These are phyloP conservation scores for Gymnoscelis rufifasciata DNA, from an alignment of 2,888 invertebrate species.

Conservation along the genomic window DNA sequence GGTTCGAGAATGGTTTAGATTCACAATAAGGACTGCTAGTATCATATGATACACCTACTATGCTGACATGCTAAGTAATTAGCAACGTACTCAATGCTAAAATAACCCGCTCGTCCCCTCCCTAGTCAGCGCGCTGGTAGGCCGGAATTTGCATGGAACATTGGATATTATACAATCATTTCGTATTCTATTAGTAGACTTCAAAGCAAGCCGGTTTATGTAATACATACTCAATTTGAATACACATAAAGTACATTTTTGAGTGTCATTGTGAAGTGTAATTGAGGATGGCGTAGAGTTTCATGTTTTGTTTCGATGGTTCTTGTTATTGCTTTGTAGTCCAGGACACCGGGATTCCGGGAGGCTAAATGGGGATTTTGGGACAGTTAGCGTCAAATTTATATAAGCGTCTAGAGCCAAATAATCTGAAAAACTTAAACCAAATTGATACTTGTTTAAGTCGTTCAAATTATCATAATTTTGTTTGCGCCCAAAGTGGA, in stretches of 20 bases:
- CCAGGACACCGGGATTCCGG: no score
- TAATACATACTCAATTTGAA: conserved; percentile 27
- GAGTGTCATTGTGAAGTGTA: conserved; percentile 13
- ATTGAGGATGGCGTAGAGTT: conserved; percentile 7
- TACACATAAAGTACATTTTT: conserved; percentile 17
- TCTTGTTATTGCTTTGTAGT: not conserved
- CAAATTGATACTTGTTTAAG: no score
- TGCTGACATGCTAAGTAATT: not conserved
- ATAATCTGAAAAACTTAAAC: no score
- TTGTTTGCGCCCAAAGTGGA: no score
- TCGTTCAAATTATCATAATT: no score
- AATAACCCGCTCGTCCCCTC: conserved; percentile 12
- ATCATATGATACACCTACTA: not conserved
- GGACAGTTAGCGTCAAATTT: no score
- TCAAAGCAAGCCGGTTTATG: conserved; percentile 28
- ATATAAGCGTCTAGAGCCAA: no score
- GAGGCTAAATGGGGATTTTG: no score
- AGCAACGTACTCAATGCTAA: not conserved
- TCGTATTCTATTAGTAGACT: conserved; percentile 46
- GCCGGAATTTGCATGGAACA: conserved; percentile 45
- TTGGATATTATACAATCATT: conserved; percentile 38
- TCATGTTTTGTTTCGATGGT: not conserved
- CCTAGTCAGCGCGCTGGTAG: conserved; percentile 29
- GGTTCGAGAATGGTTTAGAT: no score
- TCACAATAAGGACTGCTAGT: no score